Conservation (phyloP, 92 coral and sea anemone genomes). For the Micromussa lordhowensis region DNA sequence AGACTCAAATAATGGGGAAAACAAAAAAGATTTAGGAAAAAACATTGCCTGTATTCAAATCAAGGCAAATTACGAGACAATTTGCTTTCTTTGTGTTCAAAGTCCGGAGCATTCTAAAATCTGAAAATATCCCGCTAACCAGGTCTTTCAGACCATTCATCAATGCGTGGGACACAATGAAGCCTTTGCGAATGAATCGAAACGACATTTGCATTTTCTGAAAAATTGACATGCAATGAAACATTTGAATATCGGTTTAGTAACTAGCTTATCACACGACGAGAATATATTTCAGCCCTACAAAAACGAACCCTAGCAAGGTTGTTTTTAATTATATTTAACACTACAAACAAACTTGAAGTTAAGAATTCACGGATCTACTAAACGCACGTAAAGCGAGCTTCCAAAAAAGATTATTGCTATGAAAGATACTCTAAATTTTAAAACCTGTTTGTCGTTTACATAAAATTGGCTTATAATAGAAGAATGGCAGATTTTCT, state of each 20-base stretch:
- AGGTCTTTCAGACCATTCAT: not conserved
- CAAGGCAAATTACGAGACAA: not conserved
- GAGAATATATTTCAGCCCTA: not conserved
- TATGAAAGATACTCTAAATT: not conserved
- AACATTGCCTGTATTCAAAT: not conserved
- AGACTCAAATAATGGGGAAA: not conserved
- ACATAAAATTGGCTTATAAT: not conserved
- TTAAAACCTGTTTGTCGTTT: not conserved
- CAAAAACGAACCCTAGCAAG: not conserved
- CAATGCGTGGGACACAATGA: not conserved
- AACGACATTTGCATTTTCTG: not conserved
- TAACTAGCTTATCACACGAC: not conserved
- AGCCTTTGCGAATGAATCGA: not conserved
- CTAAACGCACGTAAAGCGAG: not conserved
- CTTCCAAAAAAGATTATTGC: not conserved
- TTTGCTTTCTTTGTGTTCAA: not conserved
- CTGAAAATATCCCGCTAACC: not conserved
- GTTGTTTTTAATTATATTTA: not conserved
- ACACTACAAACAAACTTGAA: not conserved
- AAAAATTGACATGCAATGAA: conserved; percentile 2
- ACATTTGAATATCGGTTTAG: not conserved
- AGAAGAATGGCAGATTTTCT: not conserved
- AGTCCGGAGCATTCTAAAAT: not conserved
- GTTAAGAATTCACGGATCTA: not conserved
- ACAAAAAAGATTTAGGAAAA: not conserved